Conservation (phyloP, 2,797 vertebrate species). For the Pteropus rufus region DNA sequence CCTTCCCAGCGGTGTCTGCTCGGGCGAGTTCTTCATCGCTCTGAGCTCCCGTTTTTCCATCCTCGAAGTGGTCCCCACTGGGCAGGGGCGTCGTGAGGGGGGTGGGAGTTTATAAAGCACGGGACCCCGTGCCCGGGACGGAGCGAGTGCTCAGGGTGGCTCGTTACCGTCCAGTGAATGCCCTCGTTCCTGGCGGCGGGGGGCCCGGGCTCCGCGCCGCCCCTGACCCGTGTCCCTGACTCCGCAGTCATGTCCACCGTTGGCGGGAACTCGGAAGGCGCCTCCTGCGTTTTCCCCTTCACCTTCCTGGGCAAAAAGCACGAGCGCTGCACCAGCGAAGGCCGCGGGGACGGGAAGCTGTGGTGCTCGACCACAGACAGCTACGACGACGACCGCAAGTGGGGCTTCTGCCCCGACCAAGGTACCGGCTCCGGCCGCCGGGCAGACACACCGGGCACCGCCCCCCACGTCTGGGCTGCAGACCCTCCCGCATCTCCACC, state of each 20-base stretch:
- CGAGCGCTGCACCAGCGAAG: conserved; percentile 90
- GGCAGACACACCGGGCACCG: background rate
- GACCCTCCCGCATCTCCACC: background rate
- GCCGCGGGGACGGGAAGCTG: conserved; percentile 94
- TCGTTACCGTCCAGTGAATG: accelerated
- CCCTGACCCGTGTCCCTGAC: background rate
- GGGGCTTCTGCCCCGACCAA: conserved; percentile 99
- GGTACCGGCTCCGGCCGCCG: conserved; percentile 79
- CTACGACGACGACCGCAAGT: conserved; percentile 97
- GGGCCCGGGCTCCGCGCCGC: background rate
- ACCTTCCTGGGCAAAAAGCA: conserved; percentile 93
- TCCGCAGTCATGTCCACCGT: conserved; percentile 94
- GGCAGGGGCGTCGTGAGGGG: accelerated
- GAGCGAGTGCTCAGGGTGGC: accelerated
- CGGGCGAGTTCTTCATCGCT: background rate
- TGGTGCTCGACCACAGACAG: conserved; percentile 92
- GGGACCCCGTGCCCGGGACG: accelerated
- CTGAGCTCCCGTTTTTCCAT: background rate
- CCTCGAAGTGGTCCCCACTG: accelerated
- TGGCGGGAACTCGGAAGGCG: conserved; percentile 94
- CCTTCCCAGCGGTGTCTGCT: background rate
- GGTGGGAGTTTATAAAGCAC: too few species aligned
- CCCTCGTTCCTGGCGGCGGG: background rate
- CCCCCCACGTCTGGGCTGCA: accelerated
- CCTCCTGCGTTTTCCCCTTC: conserved; percentile 95